Percentiles rank a stretch among this genome's conserved stretches.
These are phyloP conservation scores for Plagiodera versicolora DNA, from an alignment of 2,888 invertebrate genomes.

Conservation along the genomic window DNA sequence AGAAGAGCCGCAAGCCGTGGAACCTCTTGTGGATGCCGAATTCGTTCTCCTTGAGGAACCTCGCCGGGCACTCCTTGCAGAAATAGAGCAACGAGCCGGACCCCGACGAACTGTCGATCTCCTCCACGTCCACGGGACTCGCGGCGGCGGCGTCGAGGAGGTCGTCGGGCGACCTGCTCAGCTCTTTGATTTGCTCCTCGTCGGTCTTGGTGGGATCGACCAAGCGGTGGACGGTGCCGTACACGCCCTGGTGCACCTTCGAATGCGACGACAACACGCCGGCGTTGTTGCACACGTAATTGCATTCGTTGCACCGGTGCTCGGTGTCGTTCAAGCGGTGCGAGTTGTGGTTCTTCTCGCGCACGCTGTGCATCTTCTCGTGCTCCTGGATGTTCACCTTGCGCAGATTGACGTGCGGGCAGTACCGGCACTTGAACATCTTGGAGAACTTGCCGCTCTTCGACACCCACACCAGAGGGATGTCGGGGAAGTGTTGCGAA, in stretches of 20 bases:
- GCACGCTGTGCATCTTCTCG: conserved; percentile 73
- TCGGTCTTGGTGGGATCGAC: conserved; percentile 68
- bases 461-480: conserved; percentile 76
- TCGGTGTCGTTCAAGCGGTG: conserved; percentile 56
- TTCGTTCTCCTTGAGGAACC: conserved; percentile 77
- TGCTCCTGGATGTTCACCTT: conserved; percentile 81
- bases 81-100: conserved; percentile 61
- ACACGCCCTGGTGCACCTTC: conserved; percentile 73
- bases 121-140: conserved; percentile 35
- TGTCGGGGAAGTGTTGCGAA: conserved; percentile 60
- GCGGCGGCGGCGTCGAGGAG: no score
- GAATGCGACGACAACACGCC: conserved; percentile 71
- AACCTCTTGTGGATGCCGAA: conserved; percentile 71
- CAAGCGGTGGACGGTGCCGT: conserved; percentile 71
- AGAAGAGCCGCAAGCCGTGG: conserved; percentile 65
- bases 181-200: conserved; percentile 65
- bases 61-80: conserved; percentile 81
- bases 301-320: conserved; percentile 75
- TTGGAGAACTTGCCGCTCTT: conserved; percentile 73
- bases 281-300: conserved; percentile 75
- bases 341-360: conserved; percentile 47
- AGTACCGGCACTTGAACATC: conserved; percentile 82
- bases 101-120: conserved; percentile 43
- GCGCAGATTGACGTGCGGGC: conserved; percentile 81
- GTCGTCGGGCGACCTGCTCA: conserved; percentile 40